A percentile compares a stretch with the other conserved stretches of the same genome.
phyloP scores from a whole-genome alignment of 2,797 vertebrate species.

The Limosa lapponica region DNA sequence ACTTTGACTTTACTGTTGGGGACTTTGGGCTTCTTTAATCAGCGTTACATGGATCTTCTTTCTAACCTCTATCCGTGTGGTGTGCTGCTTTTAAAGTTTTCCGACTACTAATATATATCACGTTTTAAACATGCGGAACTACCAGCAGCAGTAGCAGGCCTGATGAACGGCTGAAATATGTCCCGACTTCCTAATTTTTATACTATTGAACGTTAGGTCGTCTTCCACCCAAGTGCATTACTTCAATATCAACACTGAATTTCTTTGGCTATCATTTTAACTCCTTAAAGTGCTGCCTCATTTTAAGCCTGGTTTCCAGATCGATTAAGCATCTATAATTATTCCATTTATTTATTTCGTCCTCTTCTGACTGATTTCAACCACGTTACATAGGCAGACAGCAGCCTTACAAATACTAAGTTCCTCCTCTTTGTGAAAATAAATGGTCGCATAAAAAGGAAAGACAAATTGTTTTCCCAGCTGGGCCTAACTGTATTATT shows the following conservation, averaged over 20 bases:
- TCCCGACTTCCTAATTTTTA: not conserved
- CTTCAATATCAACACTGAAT: not conserved
- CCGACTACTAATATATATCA: rapidly evolving
- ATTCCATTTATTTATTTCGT: not conserved
- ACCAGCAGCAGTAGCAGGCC: not conserved
- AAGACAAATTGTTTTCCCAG: not conserved
- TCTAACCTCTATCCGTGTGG: not conserved
- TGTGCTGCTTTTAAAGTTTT: not conserved
- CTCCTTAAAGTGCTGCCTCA: not conserved
- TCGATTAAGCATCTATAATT: not conserved
- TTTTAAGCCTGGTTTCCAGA: not conserved
- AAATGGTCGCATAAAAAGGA: not conserved
- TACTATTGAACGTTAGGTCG: not conserved
- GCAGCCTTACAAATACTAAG: not conserved
- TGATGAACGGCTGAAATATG: not conserved
- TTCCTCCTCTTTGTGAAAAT: not conserved
- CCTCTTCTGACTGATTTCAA: not conserved
- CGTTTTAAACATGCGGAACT: not conserved
- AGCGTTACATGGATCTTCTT: not conserved
- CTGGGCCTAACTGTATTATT: not conserved
- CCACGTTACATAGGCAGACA: not conserved
- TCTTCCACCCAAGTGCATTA: not conserved
- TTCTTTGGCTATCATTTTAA: not conserved
- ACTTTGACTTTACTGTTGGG: not conserved
- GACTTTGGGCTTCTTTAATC: not conserved